These are phyloP conservation scores for Gortyna flavago DNA, from an alignment of 2,888 invertebrate species.

Conservation along the genomic window DNA sequence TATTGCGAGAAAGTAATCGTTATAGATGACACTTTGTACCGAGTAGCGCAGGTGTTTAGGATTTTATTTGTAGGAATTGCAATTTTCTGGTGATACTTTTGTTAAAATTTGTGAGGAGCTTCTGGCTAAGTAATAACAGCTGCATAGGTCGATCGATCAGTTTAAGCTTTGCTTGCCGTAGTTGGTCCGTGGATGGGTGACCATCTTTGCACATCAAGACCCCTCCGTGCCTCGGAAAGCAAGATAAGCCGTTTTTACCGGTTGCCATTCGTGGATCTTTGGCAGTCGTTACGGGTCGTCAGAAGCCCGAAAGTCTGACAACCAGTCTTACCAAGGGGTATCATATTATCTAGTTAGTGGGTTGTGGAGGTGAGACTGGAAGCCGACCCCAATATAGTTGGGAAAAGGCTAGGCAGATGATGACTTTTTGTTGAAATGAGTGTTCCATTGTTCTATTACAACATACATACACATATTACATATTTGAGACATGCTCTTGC, in stretches of 20 bases:
- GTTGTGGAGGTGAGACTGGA: background rate
- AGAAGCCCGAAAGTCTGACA: background rate
- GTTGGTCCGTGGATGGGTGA: background rate
- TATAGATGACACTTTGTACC: conserved; percentile 22
- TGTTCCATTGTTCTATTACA: background rate
- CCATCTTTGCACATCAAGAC: background rate
- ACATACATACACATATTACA: background rate
- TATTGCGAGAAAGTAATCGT: conserved; percentile 46
- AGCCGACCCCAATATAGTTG: background rate
- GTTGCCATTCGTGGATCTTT: background rate
- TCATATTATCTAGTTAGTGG: background rate
- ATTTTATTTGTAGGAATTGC: conserved; percentile 3
- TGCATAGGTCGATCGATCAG: background rate
- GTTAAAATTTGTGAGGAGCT: background rate
- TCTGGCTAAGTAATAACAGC: background rate
- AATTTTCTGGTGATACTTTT: background rate
- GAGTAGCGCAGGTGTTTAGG: background rate
- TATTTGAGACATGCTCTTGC: background rate
- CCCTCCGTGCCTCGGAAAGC: background rate
- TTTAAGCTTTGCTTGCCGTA: background rate
- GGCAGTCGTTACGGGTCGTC: background rate
- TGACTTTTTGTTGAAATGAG: background rate
- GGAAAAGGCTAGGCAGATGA: background rate
- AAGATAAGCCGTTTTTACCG: background rate
- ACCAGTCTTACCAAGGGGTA: background rate